Conservation (phyloP, 2,888 invertebrate genomes). For the Zootermopsis nevadensis region DNA sequence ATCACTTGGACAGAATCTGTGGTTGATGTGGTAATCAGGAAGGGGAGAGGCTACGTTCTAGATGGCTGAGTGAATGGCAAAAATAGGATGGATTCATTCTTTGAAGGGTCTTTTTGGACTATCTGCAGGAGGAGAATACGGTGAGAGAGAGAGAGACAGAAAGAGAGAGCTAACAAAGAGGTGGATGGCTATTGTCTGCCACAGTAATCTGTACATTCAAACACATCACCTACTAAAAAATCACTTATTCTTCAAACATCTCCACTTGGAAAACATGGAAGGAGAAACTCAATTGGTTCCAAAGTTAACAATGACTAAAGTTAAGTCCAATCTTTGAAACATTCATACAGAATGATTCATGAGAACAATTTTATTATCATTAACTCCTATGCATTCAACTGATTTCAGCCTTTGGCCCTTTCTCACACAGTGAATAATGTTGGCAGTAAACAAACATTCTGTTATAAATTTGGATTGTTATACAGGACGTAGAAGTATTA, state of each 20-base stretch:
- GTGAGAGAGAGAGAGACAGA: constrained; percentile 17
- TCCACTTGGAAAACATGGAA: constrained; percentile 47
- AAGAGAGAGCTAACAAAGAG: constrained; percentile 13
- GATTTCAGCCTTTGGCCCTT: constrained; percentile 32
- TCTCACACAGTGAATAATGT: constrained; percentile 40
- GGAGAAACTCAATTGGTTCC: constrained; percentile 44
- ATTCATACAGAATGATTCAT: constrained; percentile 29
- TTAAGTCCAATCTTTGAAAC: constrained; percentile 43
- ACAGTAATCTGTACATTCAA: constrained; percentile 46
- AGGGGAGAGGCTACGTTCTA: constrained; percentile 2
- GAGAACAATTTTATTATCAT: constrained; percentile 45
- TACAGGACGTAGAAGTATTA: constrained; percentile 35
- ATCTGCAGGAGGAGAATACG: background rate
- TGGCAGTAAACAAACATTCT: constrained; percentile 43
- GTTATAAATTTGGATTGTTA: constrained; percentile 40
- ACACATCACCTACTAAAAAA: constrained; percentile 42
- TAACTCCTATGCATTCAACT: constrained; percentile 44
- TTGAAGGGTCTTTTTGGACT: background rate
- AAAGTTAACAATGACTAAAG: constrained; percentile 46
- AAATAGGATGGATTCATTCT: constrained; percentile 13
- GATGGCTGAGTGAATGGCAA: background rate
- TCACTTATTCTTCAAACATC: constrained; percentile 37
- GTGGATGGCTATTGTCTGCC: constrained; percentile 49
- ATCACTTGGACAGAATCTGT: constrained; percentile 47
- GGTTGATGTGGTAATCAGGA: constrained; percentile 1